Base-by-base conservation (phyloP, 2,113 vertebrate species). In the Phylloscopus trochiloides region DNA sequence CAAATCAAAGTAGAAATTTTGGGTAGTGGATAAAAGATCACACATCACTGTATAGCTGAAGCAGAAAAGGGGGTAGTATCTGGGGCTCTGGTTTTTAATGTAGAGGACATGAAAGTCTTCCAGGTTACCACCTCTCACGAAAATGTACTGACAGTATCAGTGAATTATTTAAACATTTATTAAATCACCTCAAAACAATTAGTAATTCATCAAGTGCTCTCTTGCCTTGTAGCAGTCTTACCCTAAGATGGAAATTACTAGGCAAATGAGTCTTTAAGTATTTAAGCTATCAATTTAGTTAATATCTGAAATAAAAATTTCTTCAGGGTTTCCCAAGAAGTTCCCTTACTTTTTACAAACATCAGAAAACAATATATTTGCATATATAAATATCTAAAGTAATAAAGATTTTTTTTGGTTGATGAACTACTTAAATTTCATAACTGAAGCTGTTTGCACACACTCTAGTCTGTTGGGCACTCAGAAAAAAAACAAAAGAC, bases 111-210 rank as follows among this genome's bases (percentile, higher is more conserved):
- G 47, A 85, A 95, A 96, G 15, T 85, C 51, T 95, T 82, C 26
- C 31, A 92, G 92, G 57, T 31, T 76, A 29, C 40, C 72, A 59
- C 48, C 92, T 80, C 80, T 90, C 50, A 76, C 3, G 10, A 89
- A 97, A 96, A 92, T 86, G 20, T 61, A 90, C 82, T 96, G 87
- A 93, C 17, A 72, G n/a, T 77, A 92, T 58, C 81, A 97, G 68
- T 50, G 78, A 96, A 88, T 95, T 97, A 77, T 96, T 97, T 97
- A 97, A 97, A 97, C 54, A 93, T 98, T 97, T 97, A 96, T 97
- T 97, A 97, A 97, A 96, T 87, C 91, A 94, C 88, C 97, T 97
- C 95, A 97, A 94, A 97, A 97, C 95, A 97, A 97, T 96, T 86
- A 97, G 91, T 97, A 97, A 97, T 92, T 96, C 82, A 84, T 93